phyloP scores from a whole-genome alignment of 2,888 invertebrate genomes.

The Seira musarum region DNA sequence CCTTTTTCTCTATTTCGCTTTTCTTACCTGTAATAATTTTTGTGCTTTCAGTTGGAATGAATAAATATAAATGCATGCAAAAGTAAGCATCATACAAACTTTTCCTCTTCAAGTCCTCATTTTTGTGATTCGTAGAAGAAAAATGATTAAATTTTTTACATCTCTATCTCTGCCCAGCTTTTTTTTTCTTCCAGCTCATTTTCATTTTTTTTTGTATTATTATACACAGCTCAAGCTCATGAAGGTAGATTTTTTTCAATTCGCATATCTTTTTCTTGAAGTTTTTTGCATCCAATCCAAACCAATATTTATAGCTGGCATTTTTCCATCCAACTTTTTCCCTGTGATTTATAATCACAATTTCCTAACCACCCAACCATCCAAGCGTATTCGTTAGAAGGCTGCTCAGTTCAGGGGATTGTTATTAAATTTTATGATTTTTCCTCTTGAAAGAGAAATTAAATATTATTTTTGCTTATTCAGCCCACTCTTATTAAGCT shows the following conservation, averaged over 20 bases:
- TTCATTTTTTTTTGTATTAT: background rate
- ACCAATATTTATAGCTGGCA: background rate
- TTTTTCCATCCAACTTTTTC: background rate
- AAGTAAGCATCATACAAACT: background rate
- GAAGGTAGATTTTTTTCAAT: background rate
- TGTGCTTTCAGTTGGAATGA: too few species aligned
- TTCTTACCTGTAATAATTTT: conserved; percentile 2
- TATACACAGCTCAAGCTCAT: too few species aligned
- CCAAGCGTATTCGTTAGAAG: background rate
- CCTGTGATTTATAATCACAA: background rate
- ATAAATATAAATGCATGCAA: background rate
- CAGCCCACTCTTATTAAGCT: background rate
- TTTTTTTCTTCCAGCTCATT: background rate
- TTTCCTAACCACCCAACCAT: background rate
- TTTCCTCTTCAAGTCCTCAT: background rate
- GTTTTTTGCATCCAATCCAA: background rate
- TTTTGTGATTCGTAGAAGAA: background rate
- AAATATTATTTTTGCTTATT: background rate
- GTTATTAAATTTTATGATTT: conserved; percentile 2
- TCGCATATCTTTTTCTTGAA: background rate
- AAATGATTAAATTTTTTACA: conserved; percentile 6
- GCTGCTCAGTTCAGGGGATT: background rate
- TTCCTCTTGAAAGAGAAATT: background rate
- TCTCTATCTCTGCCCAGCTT: background rate
- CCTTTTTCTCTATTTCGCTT: background rate